Evolutionary conservation across 2,113 vertebrate species (phyloP).

Genomic region (Grammomys surdaster): DNA sequence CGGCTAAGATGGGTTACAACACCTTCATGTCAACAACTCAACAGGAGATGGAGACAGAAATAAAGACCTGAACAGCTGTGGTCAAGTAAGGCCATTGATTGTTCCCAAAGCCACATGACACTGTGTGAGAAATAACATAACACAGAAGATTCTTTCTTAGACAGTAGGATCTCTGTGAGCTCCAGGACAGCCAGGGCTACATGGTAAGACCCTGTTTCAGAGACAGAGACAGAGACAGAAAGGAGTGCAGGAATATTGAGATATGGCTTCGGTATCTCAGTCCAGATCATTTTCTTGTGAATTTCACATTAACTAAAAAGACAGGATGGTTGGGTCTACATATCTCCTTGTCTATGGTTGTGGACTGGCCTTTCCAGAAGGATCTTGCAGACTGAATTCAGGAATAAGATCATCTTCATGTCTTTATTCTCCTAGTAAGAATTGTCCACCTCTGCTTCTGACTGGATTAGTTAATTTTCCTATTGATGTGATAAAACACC

Average conservation of each 20-base stretch:
- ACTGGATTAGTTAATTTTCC: not conserved
- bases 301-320: not conserved
- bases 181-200: not conserved
- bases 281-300: not conserved
- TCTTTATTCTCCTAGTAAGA: not conserved
- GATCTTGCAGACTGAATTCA: not conserved
- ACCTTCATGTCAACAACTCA: not conserved
- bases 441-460: not conserved
- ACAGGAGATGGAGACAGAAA: not conserved
- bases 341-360: not conserved
- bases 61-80: not conserved
- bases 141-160: not conserved
- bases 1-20: not conserved
- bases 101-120: not conserved
- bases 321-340: not conserved
- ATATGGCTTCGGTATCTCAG: not conserved
- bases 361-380: not conserved
- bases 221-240: no score
- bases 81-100: not conserved
- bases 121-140: not conserved
- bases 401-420: no score
- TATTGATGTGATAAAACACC: no score
- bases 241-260: not conserved
- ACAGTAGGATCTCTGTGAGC: not conserved
- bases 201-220: no score